Conservation (phyloP, 2,113 vertebrate species). For the Austrofundulus limnaeus region DNA sequence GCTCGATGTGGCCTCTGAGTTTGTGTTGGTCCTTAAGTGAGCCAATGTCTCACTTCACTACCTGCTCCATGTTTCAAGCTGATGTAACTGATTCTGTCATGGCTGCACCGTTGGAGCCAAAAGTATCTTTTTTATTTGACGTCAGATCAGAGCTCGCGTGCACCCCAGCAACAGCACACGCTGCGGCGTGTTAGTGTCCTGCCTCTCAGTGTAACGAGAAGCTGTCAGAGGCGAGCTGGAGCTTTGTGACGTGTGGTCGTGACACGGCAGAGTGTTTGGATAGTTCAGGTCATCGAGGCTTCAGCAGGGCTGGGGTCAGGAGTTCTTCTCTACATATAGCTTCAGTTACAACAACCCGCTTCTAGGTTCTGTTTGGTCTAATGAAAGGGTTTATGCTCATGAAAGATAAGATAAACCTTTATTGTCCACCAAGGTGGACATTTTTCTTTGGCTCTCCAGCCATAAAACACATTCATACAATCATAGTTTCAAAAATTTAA, state of each 20-base stretch:
- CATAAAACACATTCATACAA: too few species aligned
- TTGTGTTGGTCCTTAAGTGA: conserved; percentile 25
- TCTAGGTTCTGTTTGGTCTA: too few species aligned
- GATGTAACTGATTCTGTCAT: conserved; percentile 33
- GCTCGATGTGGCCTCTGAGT: conserved; percentile 3
- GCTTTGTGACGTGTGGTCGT: conserved; percentile 15
- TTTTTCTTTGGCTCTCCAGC: too few species aligned
- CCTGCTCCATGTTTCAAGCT: conserved; percentile 11
- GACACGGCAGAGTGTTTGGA: neutral
- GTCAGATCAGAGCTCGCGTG: conserved; percentile 12
- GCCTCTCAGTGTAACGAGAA: neutral
- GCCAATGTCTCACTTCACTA: conserved; percentile 19
- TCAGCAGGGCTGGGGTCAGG: neutral
- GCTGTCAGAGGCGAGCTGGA: conserved; percentile 12
- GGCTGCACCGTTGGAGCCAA: conserved; percentile 1
- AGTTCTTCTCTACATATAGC: conserved; percentile 10
- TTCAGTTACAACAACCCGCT: too few species aligned
- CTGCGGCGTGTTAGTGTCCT: conserved; percentile 8
- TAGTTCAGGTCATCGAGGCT: neutral
- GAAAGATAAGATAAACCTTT: too few species aligned
- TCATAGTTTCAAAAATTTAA: too few species aligned
- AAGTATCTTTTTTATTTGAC: conserved; percentile 29
- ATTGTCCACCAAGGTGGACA: too few species aligned
- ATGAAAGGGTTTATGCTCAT: too few species aligned
- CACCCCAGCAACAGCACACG: neutral